These are phyloP conservation scores for Aeoliscus strigatus DNA, from an alignment of 2,797 vertebrate species.

Conservation along the genomic window DNA sequence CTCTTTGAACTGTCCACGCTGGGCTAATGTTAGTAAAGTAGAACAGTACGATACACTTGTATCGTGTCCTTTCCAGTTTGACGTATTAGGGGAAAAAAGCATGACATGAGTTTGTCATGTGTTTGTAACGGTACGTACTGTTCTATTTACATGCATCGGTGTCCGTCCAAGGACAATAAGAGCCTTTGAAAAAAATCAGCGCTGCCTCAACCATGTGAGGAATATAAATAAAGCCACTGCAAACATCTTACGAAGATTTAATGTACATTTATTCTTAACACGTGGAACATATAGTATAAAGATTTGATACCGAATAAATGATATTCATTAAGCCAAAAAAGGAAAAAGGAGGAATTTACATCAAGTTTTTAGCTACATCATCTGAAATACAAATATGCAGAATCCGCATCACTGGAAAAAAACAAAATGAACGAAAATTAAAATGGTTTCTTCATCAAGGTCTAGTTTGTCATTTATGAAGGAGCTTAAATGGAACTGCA, in stretches of 20 bases:
- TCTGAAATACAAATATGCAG: conserved; percentile 99
- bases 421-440: conserved; percentile 69
- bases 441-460: conserved; percentile 88
- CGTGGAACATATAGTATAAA: conserved; percentile 99
- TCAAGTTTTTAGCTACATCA: conserved; percentile 99
- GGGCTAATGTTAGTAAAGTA: too few species aligned
- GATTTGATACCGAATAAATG: conserved; percentile 99
- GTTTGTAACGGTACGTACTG: conserved; percentile 5
- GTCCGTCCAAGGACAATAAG: conserved; percentile 1
- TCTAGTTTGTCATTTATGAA: conserved; percentile 70
- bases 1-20: too few species aligned
- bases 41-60: too few species aligned
- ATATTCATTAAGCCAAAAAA: conserved; percentile 99
- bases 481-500: conserved; percentile 87
- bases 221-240: conserved; percentile 83
- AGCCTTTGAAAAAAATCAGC: conserved; percentile 9
- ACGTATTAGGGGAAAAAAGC: conserved; percentile 35
- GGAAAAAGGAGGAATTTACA: conserved; percentile 97
- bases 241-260: conserved; percentile 99
- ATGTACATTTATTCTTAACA: conserved; percentile 99
- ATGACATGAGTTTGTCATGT: conserved; percentile 9
- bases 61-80: too few species aligned
- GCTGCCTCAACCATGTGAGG: background rate
- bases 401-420: conserved; percentile 91
- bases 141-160: background rate